These are phyloP conservation scores for Cephus pulcher DNA, from an alignment of 2,888 invertebrate species.

Conservation along the genomic window DNA sequence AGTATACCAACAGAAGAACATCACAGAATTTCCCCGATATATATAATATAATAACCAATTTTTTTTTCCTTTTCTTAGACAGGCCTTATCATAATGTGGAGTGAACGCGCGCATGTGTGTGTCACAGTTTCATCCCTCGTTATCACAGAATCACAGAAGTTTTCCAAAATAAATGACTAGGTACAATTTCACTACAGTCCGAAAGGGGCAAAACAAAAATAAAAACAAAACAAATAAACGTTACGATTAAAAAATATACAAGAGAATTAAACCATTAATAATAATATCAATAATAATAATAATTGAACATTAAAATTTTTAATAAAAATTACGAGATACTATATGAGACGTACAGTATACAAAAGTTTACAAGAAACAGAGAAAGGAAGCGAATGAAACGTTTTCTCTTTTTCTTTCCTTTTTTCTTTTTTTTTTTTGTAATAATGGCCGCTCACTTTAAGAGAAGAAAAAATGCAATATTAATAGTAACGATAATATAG, in stretches of 20 bases:
- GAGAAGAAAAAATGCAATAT: not conserved
- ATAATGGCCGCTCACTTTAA: not conserved
- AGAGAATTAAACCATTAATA: not conserved
- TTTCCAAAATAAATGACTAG: conserved; percentile 62
- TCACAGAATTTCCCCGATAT: conserved; percentile 65
- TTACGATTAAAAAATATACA: not conserved
- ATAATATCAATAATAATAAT: not conserved
- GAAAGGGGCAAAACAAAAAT: not conserved
- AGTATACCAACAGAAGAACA: conserved; percentile 63
- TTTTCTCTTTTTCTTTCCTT: not conserved
- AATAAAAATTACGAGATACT: not conserved
- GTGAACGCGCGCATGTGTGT: conserved; percentile 21
- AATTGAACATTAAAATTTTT: not conserved
- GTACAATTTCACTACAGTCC: conserved; percentile 54
- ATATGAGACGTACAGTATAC: not conserved
- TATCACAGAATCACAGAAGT: conserved; percentile 64
- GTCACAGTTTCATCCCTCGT: conserved; percentile 28
- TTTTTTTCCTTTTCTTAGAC: conserved; percentile 28
- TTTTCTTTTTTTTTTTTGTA: not conserved
- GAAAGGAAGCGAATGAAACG: not conserved
- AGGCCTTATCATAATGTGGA: conserved; percentile 54
- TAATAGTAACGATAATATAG: not conserved
- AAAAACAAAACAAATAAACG: not conserved
- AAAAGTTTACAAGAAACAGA: not conserved
- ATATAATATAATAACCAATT: conserved; percentile 53